Evolutionary conservation across 2,888 invertebrate species (phyloP).

Genomic region (Apeira syringaria): DNA sequence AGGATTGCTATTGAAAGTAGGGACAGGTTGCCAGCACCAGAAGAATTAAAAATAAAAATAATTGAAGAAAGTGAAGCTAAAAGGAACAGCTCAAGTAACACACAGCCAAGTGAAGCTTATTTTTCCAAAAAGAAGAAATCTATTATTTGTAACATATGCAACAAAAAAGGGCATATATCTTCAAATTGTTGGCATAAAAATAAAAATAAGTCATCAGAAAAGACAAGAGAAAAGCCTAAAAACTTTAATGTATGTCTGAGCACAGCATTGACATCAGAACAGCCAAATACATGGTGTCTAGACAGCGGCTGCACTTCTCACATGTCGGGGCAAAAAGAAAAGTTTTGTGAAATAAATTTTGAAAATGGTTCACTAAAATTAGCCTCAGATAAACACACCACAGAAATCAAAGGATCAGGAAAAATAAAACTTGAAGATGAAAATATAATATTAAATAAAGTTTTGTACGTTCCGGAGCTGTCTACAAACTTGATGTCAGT

Average conservation of each 20-base stretch:
- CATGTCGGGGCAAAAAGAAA: background rate
- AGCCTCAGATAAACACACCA: background rate
- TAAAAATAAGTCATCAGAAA: background rate
- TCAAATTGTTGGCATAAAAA: background rate
- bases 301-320: constrained; percentile 2
- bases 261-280: background rate
- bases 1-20: constrained; percentile 21
- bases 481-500: constrained; percentile 12
- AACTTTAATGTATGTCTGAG: background rate
- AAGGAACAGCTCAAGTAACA: too few relatives aligned
- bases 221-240: background rate
- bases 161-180: background rate
- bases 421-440: too few relatives aligned
- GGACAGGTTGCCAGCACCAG: constrained; percentile 17
- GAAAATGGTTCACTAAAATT: background rate
- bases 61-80: constrained; percentile 20
- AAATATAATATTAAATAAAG: too few relatives aligned
- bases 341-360: background rate
- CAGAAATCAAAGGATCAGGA: background rate
- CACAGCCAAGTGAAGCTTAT: background rate
- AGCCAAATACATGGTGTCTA: background rate
- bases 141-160: too few relatives aligned
- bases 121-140: too few relatives aligned
- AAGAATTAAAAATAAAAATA: constrained; percentile 25
- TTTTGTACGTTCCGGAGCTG: constrained; percentile 8